These are phyloP conservation scores for Ochropleura leucogaster DNA, from an alignment of 2,888 invertebrate species.

Conservation along the genomic window DNA sequence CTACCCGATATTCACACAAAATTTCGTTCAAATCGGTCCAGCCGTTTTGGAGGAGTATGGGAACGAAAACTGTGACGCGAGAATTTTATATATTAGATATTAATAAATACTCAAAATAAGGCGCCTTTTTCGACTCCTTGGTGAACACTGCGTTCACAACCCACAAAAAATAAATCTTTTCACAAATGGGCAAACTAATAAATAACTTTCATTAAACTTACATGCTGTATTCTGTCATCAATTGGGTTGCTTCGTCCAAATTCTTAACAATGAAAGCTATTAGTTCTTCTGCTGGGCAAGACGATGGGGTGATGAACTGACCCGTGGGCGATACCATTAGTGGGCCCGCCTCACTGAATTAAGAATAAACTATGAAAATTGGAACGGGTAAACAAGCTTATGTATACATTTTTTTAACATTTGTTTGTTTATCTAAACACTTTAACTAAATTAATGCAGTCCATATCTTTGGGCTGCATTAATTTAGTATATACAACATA, in stretches of 20 bases:
- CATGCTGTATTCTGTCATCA: slow-evolving; percentile 94
- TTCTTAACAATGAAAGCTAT: slow-evolving; percentile 95
- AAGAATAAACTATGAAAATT: slow-evolving; percentile 3
- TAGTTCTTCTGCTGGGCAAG: slow-evolving; percentile 96
- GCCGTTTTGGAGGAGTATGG: too few relatives aligned
- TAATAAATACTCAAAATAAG: neutral
- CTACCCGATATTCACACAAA: too few relatives aligned
- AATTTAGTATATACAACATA: neutral
- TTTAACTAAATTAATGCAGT: too few relatives aligned
- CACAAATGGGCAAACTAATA: neutral
- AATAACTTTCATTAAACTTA: slow-evolving; percentile 79
- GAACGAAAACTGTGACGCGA: too few relatives aligned
- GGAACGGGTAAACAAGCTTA: neutral
- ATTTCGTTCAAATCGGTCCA: too few relatives aligned
- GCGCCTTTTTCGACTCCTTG: neutral
- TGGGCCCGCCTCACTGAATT: slow-evolving; percentile 96
- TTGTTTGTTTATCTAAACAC: neutral
- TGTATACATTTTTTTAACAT: neutral
- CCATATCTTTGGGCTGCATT: neutral
- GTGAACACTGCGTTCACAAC: too few relatives aligned
- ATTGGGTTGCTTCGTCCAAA: slow-evolving; percentile 93
- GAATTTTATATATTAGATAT: too few relatives aligned
- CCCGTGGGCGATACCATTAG: slow-evolving; percentile 98
- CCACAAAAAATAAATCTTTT: neutral
- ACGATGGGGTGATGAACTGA: slow-evolving; percentile 97